These are phyloP conservation scores for Micronycteris hirsuta DNA, from an alignment of 2,113 vertebrate species.

Conservation along the genomic window DNA sequence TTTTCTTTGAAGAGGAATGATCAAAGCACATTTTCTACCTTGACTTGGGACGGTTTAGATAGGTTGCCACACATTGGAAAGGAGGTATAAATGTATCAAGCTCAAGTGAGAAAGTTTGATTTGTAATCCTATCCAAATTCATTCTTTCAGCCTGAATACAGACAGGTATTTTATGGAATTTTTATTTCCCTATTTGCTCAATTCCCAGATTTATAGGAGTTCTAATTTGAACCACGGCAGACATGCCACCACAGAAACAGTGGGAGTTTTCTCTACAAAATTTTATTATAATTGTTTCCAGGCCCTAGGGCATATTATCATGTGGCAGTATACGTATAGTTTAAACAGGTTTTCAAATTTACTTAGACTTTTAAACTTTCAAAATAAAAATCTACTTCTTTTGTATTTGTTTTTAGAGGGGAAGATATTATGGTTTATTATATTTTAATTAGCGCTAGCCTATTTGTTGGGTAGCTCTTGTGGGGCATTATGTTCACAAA, in stretches of 20 bases:
- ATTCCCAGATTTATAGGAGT: slow-evolving; percentile 54
- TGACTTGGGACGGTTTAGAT: background rate
- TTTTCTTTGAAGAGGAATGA: background rate
- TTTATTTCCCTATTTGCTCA: slow-evolving; percentile 58
- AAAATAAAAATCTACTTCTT: slow-evolving; percentile 29
- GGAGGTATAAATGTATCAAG: background rate
- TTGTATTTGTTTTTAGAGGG: background rate
- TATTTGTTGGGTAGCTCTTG: background rate
- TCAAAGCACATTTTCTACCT: background rate
- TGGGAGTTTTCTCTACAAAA: slow-evolving; percentile 43
- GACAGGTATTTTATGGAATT: slow-evolving; percentile 52
- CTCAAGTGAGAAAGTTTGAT: slow-evolving; percentile 36
- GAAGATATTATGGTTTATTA: background rate
- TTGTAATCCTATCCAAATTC: slow-evolving; percentile 12
- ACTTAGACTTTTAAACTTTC: slow-evolving; percentile 39
- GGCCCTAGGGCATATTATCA: slow-evolving; percentile 36
- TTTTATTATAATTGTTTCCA: slow-evolving; percentile 68
- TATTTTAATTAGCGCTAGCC: background rate
- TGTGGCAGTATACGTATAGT: slow-evolving; percentile 27
- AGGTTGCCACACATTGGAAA: background rate
- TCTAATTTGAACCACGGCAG: slow-evolving; percentile 55
- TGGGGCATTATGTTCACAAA: background rate
- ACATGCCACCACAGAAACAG: slow-evolving; percentile 53
- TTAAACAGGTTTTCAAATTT: slow-evolving; percentile 19
- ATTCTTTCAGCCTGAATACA: slow-evolving; percentile 30